These are phyloP conservation scores for Tiliacea citrago DNA, from an alignment of 2,888 invertebrate species.

Conservation along the genomic window DNA sequence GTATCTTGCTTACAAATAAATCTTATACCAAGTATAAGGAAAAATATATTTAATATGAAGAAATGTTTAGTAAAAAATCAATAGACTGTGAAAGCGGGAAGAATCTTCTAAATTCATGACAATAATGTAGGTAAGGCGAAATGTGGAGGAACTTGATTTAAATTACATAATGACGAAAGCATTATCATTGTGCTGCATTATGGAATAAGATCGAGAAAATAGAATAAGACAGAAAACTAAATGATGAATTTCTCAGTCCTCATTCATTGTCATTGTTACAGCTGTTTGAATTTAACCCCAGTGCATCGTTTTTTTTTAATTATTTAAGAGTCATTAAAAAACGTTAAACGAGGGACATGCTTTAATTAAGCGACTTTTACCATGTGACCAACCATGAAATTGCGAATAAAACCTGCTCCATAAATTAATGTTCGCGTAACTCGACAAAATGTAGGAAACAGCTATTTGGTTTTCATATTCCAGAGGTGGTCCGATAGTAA, in stretches of 20 bases:
- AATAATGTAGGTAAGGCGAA: not conserved
- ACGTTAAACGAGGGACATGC: not conserved
- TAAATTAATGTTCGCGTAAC: not conserved
- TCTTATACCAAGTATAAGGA: not conserved
- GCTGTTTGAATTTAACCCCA: not conserved
- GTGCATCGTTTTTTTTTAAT: too few relatives aligned
- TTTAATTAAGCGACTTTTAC: not conserved
- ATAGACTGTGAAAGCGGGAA: not conserved
- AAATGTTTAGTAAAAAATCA: not conserved
- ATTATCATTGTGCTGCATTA: not conserved
- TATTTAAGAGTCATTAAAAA: too few relatives aligned
- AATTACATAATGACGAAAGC: constrained; percentile 3
- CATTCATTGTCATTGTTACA: not conserved
- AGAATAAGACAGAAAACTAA: not conserved
- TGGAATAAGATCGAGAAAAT: not conserved
- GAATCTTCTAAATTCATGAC: too few relatives aligned
- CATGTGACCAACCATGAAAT: not conserved
- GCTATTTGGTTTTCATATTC: too few relatives aligned
- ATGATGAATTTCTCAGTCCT: not conserved
- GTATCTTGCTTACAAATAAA: constrained; percentile 72
- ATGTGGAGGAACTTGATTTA: not conserved
- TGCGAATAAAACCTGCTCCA: not conserved
- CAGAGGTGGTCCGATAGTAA: not conserved
- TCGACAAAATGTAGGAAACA: not conserved
- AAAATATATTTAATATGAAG: not conserved